Evolutionary conservation across 92 coral and sea anemone species (phyloP).

Genomic region (Paramuricea clavata): DNA sequence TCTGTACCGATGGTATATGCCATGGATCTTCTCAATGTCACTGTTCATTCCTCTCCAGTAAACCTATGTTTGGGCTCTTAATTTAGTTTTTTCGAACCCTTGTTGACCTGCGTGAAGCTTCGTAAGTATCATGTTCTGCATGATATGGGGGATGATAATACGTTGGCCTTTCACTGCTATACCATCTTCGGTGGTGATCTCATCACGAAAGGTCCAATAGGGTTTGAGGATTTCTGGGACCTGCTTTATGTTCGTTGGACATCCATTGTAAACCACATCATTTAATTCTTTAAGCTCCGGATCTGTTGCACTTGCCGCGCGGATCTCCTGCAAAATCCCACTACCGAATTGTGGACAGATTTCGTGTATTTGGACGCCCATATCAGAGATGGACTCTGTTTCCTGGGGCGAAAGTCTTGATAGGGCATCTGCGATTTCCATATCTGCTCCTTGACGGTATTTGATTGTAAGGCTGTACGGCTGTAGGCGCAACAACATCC

Average conservation of each 20-base stretch:
- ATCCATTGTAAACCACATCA: conserved; percentile 55
- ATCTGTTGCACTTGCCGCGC: conserved; percentile 15
- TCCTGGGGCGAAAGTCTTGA: conserved; percentile 60
- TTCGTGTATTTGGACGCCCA: conserved; percentile 59
- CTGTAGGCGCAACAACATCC: conserved; percentile 64
- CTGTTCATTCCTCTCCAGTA: too few relatives aligned
- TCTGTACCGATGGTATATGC: too few relatives aligned
- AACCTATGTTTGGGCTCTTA: too few relatives aligned
- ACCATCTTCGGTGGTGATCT: conserved; percentile 55
- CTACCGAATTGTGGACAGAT: conserved; percentile 56
- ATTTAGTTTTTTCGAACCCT: too few relatives aligned
- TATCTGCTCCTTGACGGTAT: conserved; percentile 59
- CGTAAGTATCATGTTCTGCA: conserved; percentile 55
- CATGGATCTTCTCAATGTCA: too few relatives aligned
- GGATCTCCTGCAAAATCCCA: conserved; percentile 31
- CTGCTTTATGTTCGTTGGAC: conserved; percentile 59
- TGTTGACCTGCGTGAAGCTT: too few relatives aligned
- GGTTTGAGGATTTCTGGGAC: conserved; percentile 42
- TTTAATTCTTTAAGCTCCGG: conserved; percentile 47
- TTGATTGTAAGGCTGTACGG: conserved; percentile 66
- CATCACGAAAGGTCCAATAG: conserved; percentile 61
- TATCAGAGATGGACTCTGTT: conserved; percentile 3
- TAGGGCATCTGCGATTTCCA: conserved; percentile 61
- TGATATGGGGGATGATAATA: conserved; percentile 41
- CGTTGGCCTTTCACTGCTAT: conserved; percentile 53